Conservation (phyloP, 2,113 vertebrate species). For the Scatophagus argus region DNA sequence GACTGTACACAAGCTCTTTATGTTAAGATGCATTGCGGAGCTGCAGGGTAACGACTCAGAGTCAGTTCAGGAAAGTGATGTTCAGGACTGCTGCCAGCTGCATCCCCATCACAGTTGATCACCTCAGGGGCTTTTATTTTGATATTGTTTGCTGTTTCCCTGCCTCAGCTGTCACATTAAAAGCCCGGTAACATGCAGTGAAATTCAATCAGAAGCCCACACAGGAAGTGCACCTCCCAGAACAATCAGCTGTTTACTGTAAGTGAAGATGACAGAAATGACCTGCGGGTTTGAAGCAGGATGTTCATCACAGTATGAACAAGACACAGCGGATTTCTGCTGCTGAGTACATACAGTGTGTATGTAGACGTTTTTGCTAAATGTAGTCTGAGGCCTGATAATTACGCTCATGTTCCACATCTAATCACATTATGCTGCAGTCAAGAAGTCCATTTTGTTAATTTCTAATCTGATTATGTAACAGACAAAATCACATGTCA, state of each 20-base stretch:
- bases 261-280: conserved; percentile 26
- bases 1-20: conserved; percentile 14
- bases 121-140: conserved; percentile 20
- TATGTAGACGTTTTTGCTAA: background rate
- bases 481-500: background rate
- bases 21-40: conserved; percentile 17
- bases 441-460: background rate
- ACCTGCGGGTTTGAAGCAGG: conserved; percentile 6
- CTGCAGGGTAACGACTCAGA: background rate
- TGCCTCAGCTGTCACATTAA: conserved; percentile 38
- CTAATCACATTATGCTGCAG: background rate
- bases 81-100: conserved; percentile 54
- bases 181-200: background rate
- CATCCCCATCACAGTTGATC: background rate
- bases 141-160: conserved; percentile 16
- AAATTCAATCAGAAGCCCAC: conserved; percentile 56
- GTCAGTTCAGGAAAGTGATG: conserved; percentile 43
- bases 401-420: background rate
- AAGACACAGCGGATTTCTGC: background rate
- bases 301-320: background rate
- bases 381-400: background rate
- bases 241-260: conserved; percentile 6
- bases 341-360: background rate
- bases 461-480: conserved; percentile 24
- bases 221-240: conserved; percentile 52